Evolutionary conservation across 2,888 invertebrate species (phyloP).

Genomic region (Noctua comes): DNA sequence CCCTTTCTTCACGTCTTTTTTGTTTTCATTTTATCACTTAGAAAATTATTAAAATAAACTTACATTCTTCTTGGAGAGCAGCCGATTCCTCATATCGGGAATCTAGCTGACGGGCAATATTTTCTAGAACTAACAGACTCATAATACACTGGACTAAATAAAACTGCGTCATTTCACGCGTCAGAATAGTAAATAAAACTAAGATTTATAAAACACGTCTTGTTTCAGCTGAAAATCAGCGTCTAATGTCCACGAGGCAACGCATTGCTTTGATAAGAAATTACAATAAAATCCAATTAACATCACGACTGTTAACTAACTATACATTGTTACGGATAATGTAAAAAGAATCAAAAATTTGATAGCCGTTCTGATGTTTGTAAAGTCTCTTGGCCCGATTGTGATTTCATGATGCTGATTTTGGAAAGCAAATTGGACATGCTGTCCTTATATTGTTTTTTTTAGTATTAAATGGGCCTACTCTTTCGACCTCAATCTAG

Average conservation of each 20-base stretch:
- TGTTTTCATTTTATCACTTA: neutral
- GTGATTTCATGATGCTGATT: neutral
- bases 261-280: conserved; percentile 37
- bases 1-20: neutral
- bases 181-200: conserved; percentile 1
- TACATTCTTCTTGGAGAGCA: conserved; percentile 2
- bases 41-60: conserved; percentile 17
- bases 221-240: conserved; percentile 12
- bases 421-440: neutral
- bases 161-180: conserved; percentile 31
- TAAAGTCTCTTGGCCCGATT: neutral
- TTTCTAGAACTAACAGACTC: conserved; percentile 19
- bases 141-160: conserved; percentile 28
- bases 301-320: conserved; percentile 15
- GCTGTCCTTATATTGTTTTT: neutral
- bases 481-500: too few species aligned
- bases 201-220: conserved; percentile 22
- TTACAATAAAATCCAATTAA: conserved; percentile 48
- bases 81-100: neutral
- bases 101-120: neutral
- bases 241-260: conserved; percentile 14
- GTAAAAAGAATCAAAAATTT: neutral
- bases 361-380: neutral
- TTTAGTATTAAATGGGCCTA: too few species aligned
- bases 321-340: conserved; percentile 2